Percentiles rank a stretch among this genome's conserved stretches.
Evolutionary conservation across 1,140 invertebrate genomes (phyloP).

Genomic region (Drosophila jambulina): DNA sequence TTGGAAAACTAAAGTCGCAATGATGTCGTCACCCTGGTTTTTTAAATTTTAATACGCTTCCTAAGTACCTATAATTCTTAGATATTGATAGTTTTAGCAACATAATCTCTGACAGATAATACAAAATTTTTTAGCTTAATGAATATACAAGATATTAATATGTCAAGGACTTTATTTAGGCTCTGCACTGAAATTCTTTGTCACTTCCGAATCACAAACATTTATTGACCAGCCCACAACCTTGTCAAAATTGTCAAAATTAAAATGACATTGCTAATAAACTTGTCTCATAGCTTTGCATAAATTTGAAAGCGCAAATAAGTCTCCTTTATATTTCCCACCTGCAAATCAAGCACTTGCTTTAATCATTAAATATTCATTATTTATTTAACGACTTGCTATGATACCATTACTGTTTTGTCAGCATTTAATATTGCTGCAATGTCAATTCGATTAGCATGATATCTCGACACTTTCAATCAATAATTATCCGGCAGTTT

Average conservation of each 20-base stretch:
- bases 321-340: neutral
- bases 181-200: neutral
- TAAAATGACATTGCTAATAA: neutral
- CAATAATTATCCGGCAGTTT: conserved; percentile 24
- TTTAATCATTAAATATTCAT: conserved; percentile 11
- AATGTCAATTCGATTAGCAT: conserved; percentile 33
- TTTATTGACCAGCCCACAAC: neutral
- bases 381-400: conserved; percentile 6
- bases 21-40: too few relatives aligned
- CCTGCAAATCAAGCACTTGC: conserved; percentile 8
- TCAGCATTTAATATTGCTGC: conserved; percentile 19
- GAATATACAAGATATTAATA: too few relatives aligned
- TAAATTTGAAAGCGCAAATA: neutral
- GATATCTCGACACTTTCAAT: conserved; percentile 40
- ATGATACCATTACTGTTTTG: conserved; percentile 16
- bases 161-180: too few relatives aligned
- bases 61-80: too few relatives aligned
- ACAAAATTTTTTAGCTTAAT: too few relatives aligned
- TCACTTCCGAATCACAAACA: neutral
- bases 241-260: neutral
- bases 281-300: neutral
- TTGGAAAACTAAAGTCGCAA: too few relatives aligned
- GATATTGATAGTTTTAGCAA: too few relatives aligned
- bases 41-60: too few relatives aligned
- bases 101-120: too few relatives aligned